Evolutionary conservation across 2,888 invertebrate species (phyloP).

Genomic region (Lasioglossum malachurum): DNA sequence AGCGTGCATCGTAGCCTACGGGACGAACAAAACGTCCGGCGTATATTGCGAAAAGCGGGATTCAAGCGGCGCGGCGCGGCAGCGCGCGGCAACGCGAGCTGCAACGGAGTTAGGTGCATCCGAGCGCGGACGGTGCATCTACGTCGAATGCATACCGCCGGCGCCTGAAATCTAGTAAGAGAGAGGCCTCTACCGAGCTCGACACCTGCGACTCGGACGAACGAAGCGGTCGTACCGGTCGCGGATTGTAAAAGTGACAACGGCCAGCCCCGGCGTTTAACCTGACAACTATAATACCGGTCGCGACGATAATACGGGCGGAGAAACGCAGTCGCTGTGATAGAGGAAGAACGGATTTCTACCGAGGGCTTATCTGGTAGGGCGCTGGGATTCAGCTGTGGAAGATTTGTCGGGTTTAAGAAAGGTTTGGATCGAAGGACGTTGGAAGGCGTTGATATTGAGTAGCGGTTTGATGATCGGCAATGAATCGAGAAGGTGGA

Average conservation of each 20-base stretch:
- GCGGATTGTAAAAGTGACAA: slow-evolving; percentile 59
- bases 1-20: slow-evolving; percentile 66
- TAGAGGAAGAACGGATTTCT: not conserved
- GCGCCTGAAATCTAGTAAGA: slow-evolving; percentile 46
- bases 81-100: slow-evolving; percentile 8
- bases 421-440: not conserved
- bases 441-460: not conserved
- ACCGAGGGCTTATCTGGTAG: not conserved
- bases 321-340: not conserved
- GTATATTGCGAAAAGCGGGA: slow-evolving; percentile 68
- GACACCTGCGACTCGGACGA: slow-evolving; percentile 54
- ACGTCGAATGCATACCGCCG: slow-evolving; percentile 23
- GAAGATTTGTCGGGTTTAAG: not conserved
- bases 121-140: not conserved
- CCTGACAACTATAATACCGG: slow-evolving; percentile 18
- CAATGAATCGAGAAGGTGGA: too few species aligned
- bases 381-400: not conserved
- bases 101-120: not conserved
- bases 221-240: slow-evolving; percentile 66
- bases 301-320: not conserved
- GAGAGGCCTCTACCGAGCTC: not conserved
- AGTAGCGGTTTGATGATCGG: not conserved
- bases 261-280: slow-evolving; percentile 34
- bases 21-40: slow-evolving; percentile 70
- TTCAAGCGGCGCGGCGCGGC: slow-evolving; percentile 54